Conservation (phyloP, 2,113 vertebrate species). For the Ivindomyrus marchei region DNA sequence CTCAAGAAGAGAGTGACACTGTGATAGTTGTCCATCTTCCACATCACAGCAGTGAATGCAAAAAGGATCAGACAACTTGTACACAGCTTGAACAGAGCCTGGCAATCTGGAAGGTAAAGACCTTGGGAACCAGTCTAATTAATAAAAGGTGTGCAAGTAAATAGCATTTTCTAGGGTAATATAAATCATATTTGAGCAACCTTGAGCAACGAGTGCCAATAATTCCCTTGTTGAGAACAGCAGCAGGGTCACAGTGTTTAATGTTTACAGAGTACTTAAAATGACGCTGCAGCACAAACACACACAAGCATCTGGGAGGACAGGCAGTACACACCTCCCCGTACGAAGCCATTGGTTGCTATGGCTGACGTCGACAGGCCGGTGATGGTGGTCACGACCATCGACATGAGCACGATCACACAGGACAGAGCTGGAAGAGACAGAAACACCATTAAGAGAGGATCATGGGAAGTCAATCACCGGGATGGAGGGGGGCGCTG, state of each 20-base stretch:
- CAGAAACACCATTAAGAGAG: neutral
- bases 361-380: constrained; percentile 95
- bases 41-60: neutral
- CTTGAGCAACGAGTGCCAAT: neutral
- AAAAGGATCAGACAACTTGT: neutral
- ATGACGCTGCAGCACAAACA: neutral
- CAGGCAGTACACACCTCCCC: constrained; percentile 75
- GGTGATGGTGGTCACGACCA: constrained; percentile 92
- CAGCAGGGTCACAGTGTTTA: neutral
- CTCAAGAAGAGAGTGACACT: neutral
- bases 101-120: neutral
- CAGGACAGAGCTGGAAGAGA: constrained; percentile 69
- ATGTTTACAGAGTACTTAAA: neutral
- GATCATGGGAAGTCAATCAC: neutral
- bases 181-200: neutral
- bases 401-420: constrained; percentile 83
- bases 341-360: constrained; percentile 93
- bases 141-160: neutral
- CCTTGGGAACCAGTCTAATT: neutral
- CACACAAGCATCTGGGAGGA: neutral
- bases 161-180: neutral
- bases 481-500: neutral
- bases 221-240: neutral
- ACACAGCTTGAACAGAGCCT: neutral
- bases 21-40: neutral